Evolutionary conservation across 2,797 vertebrate genomes (phyloP).

Genomic region (Malurus splendens): DNA sequence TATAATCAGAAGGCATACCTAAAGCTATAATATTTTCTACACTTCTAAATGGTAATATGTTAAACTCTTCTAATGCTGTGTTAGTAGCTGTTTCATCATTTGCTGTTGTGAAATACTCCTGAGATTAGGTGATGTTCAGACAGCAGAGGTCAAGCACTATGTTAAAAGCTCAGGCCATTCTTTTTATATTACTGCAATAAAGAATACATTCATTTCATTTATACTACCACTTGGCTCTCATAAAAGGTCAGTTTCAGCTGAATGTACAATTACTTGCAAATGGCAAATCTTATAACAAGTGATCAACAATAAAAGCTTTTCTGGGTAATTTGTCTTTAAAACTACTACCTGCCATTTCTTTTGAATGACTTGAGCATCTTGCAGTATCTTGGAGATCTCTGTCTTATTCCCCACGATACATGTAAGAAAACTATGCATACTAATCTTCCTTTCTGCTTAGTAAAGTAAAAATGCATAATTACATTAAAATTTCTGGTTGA

Average conservation of each 20-base stretch:
- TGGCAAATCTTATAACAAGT: slow-evolving; percentile 63
- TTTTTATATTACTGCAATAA: slow-evolving; percentile 70
- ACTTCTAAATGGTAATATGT: slow-evolving; percentile 39
- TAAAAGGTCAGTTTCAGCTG: slow-evolving; percentile 67
- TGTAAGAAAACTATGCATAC: slow-evolving; percentile 17
- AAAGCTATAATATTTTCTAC: slow-evolving; percentile 25
- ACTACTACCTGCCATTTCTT: slow-evolving; percentile 50
- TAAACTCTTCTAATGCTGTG: slow-evolving; percentile 45
- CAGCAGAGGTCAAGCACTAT: slow-evolving; percentile 59
- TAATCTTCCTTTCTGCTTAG: slow-evolving; percentile 45
- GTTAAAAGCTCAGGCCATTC: slow-evolving; percentile 64
- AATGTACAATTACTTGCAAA: slow-evolving; percentile 67
- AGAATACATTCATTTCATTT: slow-evolving; percentile 70
- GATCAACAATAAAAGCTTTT: slow-evolving; percentile 67
- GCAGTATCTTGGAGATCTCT: slow-evolving; percentile 12
- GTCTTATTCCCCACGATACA: background rate
- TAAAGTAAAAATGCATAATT: slow-evolving; percentile 51
- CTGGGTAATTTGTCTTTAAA: slow-evolving; percentile 62
- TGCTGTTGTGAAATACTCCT: slow-evolving; percentile 37
- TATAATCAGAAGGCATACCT: slow-evolving; percentile 1
- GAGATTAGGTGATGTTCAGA: slow-evolving; percentile 57
- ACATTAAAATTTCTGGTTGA: slow-evolving; percentile 52
- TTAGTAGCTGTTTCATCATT: slow-evolving; percentile 41
- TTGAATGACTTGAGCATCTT: slow-evolving; percentile 47
- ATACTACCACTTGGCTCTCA: slow-evolving; percentile 62